These are phyloP conservation scores for Pygocentrus nattereri DNA, from an alignment of 2,797 vertebrate genomes.

Conservation along the genomic window DNA sequence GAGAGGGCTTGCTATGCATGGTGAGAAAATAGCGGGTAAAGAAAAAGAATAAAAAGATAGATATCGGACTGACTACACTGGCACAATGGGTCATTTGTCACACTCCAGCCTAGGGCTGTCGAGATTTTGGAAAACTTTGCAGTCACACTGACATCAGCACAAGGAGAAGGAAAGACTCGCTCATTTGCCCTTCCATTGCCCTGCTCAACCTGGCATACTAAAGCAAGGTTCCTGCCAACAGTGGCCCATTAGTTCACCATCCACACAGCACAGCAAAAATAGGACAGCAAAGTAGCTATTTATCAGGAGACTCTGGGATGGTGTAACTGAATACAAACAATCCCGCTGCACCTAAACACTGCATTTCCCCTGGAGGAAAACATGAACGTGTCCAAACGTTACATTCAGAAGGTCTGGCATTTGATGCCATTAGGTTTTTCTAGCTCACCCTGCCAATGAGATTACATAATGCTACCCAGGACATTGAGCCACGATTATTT, in stretches of 20 bases:
- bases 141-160: slow-evolving; percentile 60
- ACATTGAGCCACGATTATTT: not conserved
- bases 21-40: slow-evolving; percentile 69
- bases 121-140: slow-evolving; percentile 64
- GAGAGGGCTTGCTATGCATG: slow-evolving; percentile 20
- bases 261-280: not conserved
- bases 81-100: slow-evolving; percentile 68
- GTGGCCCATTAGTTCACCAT: not conserved
- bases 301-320: not conserved
- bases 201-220: slow-evolving; percentile 9
- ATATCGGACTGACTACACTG: slow-evolving; percentile 60
- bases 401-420: not conserved
- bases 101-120: slow-evolving; percentile 40
- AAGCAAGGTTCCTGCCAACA: not conserved
- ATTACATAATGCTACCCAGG: not conserved
- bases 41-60: slow-evolving; percentile 64
- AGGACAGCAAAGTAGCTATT: not conserved
- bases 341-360: not conserved
- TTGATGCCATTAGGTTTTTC: not conserved
- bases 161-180: slow-evolving; percentile 53
- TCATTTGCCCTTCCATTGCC: slow-evolving; percentile 34
- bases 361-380: not conserved
- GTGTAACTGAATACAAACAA: not conserved
- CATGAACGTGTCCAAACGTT: too few relatives aligned
- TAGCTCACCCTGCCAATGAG: not conserved